A percentile compares a stretch with the other conserved stretches of the same genome.
Conservation (phyloP, 2,113 vertebrate genomes). For the Pygoscelis antarcticus region DNA sequence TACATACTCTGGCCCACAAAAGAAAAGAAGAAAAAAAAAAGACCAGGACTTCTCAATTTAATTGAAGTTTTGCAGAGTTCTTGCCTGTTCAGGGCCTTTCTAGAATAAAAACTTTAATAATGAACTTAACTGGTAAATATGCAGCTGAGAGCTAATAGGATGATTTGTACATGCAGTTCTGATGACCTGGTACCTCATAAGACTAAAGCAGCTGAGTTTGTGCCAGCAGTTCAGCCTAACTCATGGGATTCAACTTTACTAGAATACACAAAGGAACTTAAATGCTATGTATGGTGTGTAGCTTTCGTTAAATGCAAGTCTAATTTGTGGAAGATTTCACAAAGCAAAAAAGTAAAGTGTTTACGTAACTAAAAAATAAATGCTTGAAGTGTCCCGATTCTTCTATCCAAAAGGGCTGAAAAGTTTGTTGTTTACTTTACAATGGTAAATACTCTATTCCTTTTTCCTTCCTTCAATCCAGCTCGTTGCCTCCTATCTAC, state of each 20-base stretch:
- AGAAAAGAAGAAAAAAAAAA: neutral
- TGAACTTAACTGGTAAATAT: neutral
- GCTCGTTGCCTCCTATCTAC: neutral
- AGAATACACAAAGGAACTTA: neutral
- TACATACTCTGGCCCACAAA: neutral
- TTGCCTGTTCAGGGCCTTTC: neutral
- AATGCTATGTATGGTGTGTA: fast-evolving
- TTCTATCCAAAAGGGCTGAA: neutral
- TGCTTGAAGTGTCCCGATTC: neutral
- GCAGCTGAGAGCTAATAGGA: neutral
- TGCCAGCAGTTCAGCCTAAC: neutral
- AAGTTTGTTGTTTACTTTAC: neutral
- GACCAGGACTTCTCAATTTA: neutral
- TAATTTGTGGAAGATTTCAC: neutral
- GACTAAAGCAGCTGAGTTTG: neutral
- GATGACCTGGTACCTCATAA: neutral
- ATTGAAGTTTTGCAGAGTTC: neutral
- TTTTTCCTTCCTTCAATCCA: neutral
- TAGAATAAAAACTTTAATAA: neutral
- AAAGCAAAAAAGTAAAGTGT: neutral
- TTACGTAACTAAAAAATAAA: neutral
- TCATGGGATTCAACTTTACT: neutral
- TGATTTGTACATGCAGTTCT: neutral
- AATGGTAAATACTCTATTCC: neutral
- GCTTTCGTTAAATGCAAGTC: neutral